Base-by-base conservation (phyloP, 2,888 invertebrate species). In the Apotomis capreana region DNA sequence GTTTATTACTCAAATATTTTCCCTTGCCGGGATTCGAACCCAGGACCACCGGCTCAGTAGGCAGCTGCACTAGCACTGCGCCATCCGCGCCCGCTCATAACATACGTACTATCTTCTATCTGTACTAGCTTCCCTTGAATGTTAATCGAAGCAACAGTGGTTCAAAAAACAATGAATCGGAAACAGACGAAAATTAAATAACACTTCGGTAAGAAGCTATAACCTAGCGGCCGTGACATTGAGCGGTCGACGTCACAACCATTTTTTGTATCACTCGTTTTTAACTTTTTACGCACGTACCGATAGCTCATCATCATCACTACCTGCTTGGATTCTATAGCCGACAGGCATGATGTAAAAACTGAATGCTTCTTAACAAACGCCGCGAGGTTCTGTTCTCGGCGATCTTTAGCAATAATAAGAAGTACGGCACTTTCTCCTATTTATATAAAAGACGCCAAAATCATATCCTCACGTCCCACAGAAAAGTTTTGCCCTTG, bases 161-260 rank as follows among this genome's bases (percentile, higher is more conserved):
- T 46, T 55, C n/a, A 15, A 46, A 55, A 65, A 65, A 26, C 46
- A 64, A 26, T 15, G 15, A 4, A 26, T 26, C 46, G 12, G 36
- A 46, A 46, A 55, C 36, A 44, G n/a, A 46, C 46, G 9, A 13
- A 57, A 36, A 52, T 59, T 52, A 44, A 40, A 59, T 68, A 46
- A 68, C 58, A 15, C 51, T 9, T 60, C 37, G 13, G 68, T 52
- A 60, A 12, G 69, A 62, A 69, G 62, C 69, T 62, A 69, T 69
- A 69, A 60, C 60, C 40, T 44, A 26, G 9, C 55, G 61, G 12
- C 67, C 57, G 10, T 71, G 71, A 68, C 71, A 57, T 67, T 68
- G 71, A 37, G 26, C 61, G 67, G n/a, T 37, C n/a, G 37, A 46
- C 54, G 55, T 49, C 46, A 65, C 54, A 57, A 57, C 49, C 67